These are phyloP conservation scores for Trachops cirrhosus DNA, from an alignment of 2,797 vertebrate species.

Conservation along the genomic window DNA sequence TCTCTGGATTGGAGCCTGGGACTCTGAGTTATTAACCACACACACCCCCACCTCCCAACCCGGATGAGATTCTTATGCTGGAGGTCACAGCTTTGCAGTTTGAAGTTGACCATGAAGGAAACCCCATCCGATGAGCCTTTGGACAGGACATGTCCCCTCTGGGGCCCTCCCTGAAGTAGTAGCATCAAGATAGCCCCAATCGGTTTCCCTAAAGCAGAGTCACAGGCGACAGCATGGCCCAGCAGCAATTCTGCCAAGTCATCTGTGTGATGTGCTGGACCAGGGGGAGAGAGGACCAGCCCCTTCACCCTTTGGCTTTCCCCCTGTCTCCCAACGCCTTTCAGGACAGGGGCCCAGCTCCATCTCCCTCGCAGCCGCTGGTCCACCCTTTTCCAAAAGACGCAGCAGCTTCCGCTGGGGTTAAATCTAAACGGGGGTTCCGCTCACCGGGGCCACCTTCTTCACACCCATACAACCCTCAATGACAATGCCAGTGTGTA, in stretches of 20 bases:
- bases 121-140: neutral
- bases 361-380: neutral
- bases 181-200: neutral
- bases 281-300: neutral
- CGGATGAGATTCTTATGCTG: neutral
- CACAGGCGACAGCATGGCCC: neutral
- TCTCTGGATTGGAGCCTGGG: neutral
- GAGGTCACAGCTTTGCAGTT: neutral
- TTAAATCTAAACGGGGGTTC: neutral
- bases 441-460: neutral
- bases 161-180: neutral
- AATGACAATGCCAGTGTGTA: neutral
- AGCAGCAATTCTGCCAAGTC: constrained; percentile 42
- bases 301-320: neutral
- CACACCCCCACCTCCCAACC: rapidly evolving
- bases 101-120: neutral
- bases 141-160: neutral
- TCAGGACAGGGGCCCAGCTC: neutral
- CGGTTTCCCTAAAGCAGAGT: neutral
- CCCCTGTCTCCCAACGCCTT: neutral
- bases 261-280: neutral
- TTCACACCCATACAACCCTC: neutral
- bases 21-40: neutral
- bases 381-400: neutral
- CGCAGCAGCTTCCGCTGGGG: neutral